Percentiles rank a stretch among this genome's conserved stretches.
These are phyloP conservation scores for Eulacestoma nigropectus DNA, from an alignment of 2,113 vertebrate species.

Conservation along the genomic window DNA sequence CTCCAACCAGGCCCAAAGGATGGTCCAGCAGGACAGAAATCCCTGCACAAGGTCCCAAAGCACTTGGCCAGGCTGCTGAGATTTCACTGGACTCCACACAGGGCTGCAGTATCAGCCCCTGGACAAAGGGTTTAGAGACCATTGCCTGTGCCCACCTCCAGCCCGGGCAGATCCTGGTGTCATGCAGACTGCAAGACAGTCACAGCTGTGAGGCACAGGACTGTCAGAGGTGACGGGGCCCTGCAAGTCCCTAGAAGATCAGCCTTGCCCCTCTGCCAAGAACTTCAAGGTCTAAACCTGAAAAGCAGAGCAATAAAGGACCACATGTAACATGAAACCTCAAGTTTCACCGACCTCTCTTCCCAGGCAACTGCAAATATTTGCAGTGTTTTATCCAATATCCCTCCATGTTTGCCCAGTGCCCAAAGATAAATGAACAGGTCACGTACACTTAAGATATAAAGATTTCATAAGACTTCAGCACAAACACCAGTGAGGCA, in stretches of 20 bases:
- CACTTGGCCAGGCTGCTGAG: background rate
- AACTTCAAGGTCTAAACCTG: background rate
- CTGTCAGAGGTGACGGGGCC: background rate
- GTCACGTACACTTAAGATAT: background rate
- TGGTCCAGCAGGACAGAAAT: background rate
- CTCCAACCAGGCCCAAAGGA: background rate
- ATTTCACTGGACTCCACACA: background rate
- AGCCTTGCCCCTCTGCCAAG: background rate
- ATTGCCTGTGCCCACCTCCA: rapidly evolving
- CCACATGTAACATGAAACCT: rapidly evolving
- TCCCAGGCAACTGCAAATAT: background rate
- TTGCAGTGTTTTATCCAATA: background rate
- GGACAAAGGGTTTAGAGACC: background rate
- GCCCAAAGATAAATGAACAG: background rate
- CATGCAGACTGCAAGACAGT: rapidly evolving
- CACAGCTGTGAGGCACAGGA: background rate
- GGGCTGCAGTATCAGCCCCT: background rate
- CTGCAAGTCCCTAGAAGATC: background rate
- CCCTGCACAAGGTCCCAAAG: background rate
- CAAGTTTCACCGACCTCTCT: background rate
- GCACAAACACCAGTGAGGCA: background rate
- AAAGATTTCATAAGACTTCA: background rate
- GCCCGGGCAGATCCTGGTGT: rapidly evolving
- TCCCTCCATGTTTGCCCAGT: background rate
- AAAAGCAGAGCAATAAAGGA: background rate